Percentiles rank a stretch among this genome's conserved stretches.
phyloP scores from a whole-genome alignment of 64 coral and sea anemone genomes.

The Porites australiensis region DNA sequence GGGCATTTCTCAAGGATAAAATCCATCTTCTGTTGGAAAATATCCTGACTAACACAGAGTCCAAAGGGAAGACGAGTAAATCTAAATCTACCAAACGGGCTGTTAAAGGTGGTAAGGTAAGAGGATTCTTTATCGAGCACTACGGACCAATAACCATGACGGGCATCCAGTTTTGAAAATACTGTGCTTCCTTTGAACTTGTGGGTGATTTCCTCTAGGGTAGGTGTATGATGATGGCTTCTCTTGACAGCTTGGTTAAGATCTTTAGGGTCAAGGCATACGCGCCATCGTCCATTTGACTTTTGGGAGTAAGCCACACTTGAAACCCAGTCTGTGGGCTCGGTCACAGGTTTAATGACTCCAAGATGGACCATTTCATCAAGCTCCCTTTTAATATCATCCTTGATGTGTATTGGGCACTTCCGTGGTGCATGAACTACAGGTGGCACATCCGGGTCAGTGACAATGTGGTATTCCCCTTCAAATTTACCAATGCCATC shows the following conservation, averaged over 20 bases:
- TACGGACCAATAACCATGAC: constrained; percentile 48
- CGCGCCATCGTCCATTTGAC: not conserved
- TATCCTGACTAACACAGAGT: constrained; percentile 23
- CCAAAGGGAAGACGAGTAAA: constrained; percentile 42
- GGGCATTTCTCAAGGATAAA: constrained; percentile 40
- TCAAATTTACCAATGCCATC: not conserved
- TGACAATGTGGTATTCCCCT: constrained; percentile 30
- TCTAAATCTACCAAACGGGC: constrained; percentile 29
- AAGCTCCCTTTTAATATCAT: not conserved
- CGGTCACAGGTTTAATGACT: not conserved
- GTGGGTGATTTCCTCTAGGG: constrained; percentile 39
- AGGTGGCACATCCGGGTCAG: not conserved
- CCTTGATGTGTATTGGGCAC: not conserved
- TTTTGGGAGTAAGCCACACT: not conserved
- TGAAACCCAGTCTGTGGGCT: not conserved
- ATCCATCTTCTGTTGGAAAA: constrained; percentile 56
- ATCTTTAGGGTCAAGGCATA: constrained; percentile 31
- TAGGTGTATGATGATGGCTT: constrained; percentile 23
- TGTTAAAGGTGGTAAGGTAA: constrained; percentile 39
- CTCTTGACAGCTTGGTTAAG: not conserved
- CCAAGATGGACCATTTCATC: constrained; percentile 4
- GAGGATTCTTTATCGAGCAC: constrained; percentile 30
- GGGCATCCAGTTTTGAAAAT: constrained; percentile 57
- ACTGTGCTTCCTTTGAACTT: constrained; percentile 14
- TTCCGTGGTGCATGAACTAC: constrained; percentile 32